These are phyloP conservation scores for Ctenochaetus hawaiiensis DNA, from an alignment of 2,797 vertebrate genomes.

Conservation along the genomic window DNA sequence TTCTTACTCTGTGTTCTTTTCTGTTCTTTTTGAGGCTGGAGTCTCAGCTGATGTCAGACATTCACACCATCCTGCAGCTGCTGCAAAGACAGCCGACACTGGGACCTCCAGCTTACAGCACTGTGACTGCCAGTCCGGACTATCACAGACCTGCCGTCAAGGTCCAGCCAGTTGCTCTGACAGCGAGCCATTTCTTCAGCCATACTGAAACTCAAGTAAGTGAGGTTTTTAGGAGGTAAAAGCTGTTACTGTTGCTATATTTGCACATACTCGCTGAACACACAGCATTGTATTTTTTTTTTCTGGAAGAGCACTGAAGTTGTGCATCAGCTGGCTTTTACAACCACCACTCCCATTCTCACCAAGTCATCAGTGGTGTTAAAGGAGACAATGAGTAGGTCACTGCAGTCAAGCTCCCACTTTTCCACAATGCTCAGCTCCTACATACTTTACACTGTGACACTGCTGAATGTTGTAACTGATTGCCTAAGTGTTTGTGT, in stretches of 20 bases:
- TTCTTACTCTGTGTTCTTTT: slow-evolving; percentile 29
- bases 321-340: slow-evolving; percentile 3
- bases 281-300: too few species aligned
- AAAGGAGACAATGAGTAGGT: background rate
- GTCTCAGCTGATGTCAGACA: slow-evolving; percentile 96
- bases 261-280: background rate
- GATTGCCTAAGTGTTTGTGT: too few species aligned
- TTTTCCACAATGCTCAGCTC: slow-evolving; percentile 11
- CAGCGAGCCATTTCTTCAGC: slow-evolving; percentile 88
- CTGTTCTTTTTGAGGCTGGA: slow-evolving; percentile 88
- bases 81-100: slow-evolving; percentile 91
- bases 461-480: slow-evolving; percentile 1
- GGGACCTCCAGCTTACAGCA: slow-evolving; percentile 95
- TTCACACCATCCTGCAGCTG: slow-evolving; percentile 95
- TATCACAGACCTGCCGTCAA: slow-evolving; percentile 87
- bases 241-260: slow-evolving; percentile 13
- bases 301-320: background rate
- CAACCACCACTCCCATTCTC: slow-evolving; percentile 26
- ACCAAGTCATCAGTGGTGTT: slow-evolving; percentile 19
- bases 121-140: slow-evolving; percentile 90
- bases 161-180: slow-evolving; percentile 86
- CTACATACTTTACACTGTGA: slow-evolving; percentile 1
- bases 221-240: slow-evolving; percentile 2
- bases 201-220: slow-evolving; percentile 82
- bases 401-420: slow-evolving; percentile 6